These are phyloP conservation scores for Lophius piscatorius DNA, from an alignment of 2,113 vertebrate genomes.

Conservation along the genomic window DNA sequence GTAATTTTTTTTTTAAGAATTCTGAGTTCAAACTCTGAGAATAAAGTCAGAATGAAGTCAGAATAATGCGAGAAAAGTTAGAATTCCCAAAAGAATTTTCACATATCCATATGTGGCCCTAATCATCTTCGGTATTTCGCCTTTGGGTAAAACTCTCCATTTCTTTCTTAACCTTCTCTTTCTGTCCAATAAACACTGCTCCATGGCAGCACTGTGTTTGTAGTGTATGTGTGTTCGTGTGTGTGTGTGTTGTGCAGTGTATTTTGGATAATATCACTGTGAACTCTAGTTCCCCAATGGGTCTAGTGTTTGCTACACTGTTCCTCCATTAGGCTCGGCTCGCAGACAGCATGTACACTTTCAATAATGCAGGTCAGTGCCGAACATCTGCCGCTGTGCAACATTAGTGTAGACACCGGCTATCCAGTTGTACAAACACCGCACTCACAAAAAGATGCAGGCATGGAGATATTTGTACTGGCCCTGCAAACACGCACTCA, in stretches of 20 bases:
- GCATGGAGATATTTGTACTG: conserved; percentile 14
- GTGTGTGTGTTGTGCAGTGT: conserved; percentile 18
- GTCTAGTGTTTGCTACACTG: conserved; percentile 38
- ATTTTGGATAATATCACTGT: conserved; percentile 48
- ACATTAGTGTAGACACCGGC: conserved; percentile 22
- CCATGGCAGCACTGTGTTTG: conserved; percentile 1
- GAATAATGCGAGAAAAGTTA: too few relatives aligned
- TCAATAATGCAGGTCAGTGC: conserved; percentile 60
- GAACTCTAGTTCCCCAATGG: conserved; percentile 52
- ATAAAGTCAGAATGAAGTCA: too few relatives aligned
- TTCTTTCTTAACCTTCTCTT: conserved; percentile 21
- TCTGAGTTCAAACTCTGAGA: too few relatives aligned
- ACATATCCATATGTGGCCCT: too few relatives aligned
- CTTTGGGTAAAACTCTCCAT: conserved; percentile 21
- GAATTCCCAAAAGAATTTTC: too few relatives aligned
- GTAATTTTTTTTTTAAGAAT: too few relatives aligned
- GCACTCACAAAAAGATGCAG: conserved; percentile 2
- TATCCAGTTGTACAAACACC: neutral
- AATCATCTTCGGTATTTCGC: too few relatives aligned
- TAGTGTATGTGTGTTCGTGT: conserved; percentile 19
- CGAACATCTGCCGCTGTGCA: conserved; percentile 29
- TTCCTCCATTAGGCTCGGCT: conserved; percentile 62
- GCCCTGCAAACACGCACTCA: conserved; percentile 7
- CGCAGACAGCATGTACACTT: conserved; percentile 38
- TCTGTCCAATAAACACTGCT: conserved; percentile 4